Evolutionary conservation across 2,888 invertebrate species (phyloP).

Genomic region (Coelinius sp.): DNA sequence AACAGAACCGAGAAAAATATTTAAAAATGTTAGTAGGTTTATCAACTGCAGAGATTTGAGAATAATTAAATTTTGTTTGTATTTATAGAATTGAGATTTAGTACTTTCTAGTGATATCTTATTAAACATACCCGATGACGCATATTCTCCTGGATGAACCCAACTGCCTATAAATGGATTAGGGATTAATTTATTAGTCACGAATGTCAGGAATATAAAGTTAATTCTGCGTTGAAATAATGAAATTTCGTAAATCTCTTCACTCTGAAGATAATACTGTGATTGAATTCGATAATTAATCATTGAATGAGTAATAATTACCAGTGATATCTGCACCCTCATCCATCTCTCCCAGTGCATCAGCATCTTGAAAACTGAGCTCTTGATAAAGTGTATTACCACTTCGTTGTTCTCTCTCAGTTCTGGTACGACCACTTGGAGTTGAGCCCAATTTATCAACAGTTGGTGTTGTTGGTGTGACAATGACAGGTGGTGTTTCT

Average conservation of each 20-base stretch:
- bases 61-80: not conserved
- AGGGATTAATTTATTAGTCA: constrained; percentile 18
- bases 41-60: constrained; percentile 1
- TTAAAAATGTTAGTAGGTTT: not conserved
- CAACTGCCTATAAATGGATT: constrained; percentile 82
- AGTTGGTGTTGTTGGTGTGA: constrained; percentile 67
- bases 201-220: not conserved
- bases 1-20: constrained; percentile 10
- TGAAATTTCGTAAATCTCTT: not conserved
- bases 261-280: not conserved
- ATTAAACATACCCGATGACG: constrained; percentile 90
- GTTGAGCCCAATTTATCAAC: constrained; percentile 70
- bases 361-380: constrained; percentile 90
- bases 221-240: not conserved
- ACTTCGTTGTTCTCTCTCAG: constrained; percentile 88
- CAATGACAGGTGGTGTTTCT: constrained; percentile 62
- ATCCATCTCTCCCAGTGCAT: constrained; percentile 86
- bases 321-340: constrained; percentile 96
- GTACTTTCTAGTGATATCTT: constrained; percentile 52
- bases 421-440: constrained; percentile 75
- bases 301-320: constrained; percentile 66
- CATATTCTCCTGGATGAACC: constrained; percentile 99
- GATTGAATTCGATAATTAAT: no score
- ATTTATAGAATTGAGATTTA: constrained; percentile 2
- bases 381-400: constrained; percentile 95